Evolutionary conservation across 2,797 vertebrate genomes (phyloP), one percentile per base, ranked within the genome.

Genomic region (Meriones psammophilus): DNA sequence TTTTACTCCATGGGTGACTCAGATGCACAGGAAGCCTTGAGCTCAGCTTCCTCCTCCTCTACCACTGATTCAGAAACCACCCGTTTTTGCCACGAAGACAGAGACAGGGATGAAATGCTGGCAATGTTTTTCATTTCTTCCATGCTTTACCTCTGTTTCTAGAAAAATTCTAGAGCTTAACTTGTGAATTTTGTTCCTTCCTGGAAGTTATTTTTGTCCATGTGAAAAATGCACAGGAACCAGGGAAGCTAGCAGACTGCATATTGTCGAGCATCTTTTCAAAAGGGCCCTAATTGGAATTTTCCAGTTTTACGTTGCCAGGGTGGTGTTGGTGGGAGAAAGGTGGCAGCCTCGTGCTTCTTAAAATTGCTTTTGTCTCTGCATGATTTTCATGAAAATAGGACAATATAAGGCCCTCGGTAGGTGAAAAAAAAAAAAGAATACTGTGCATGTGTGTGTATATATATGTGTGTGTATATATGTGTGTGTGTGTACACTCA

Each of bases 1-100:
- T 96, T 89, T 89, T 50, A 92, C 77, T 96, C 87, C 18, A 30
- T 10, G n/a, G 54, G 78, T 78, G 76, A 97, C 54, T 94, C 60
- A 68, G 60, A 81, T 50, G n/a, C 73, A 76, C 33, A 76, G 68
- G 60, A 93, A 92, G 91, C 88, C 76, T 91, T 78, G 33, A 60
- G 33, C 58, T 30, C 81, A 76, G 56, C 36, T 90, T 93, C 73
- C 14, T 91, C 4, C 5, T 42, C 28, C 20, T 94, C 88, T 28
- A 62, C 13, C 6, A 42, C 88, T 36, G 85, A 76, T 76, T 91
- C 73, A 88, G 88, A 95, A 94, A 86, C 68, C 80, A 56, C 33
- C 94, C 33, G 17, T 86, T 88, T 58, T 58, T 58, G 42, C n/a
- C 39, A 28, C 18, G 30, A 89, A 46, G 81, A 94, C 18, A 39